Conservation (phyloP, 2,888 invertebrate species). For the Saturnia japonica region DNA sequence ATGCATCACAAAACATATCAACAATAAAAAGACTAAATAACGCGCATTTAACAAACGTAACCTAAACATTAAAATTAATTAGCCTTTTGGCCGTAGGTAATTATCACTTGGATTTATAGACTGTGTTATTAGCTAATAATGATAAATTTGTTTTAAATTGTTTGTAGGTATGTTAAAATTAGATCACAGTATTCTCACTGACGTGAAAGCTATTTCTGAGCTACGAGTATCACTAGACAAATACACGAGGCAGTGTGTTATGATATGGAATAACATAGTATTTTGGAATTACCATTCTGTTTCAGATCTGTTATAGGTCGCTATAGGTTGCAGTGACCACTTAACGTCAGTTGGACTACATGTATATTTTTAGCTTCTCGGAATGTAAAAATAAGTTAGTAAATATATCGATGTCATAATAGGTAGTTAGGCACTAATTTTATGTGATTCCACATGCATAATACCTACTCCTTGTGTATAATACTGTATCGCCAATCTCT, state of each 20-base stretch:
- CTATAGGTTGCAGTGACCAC: neutral
- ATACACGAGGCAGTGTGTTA: neutral
- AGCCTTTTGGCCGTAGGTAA: too few relatives aligned
- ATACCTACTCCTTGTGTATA: neutral
- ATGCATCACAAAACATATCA: neutral
- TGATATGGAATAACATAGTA: neutral
- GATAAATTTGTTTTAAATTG: neutral
- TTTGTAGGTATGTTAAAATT: neutral
- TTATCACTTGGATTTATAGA: too few relatives aligned
- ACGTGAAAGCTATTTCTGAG: neutral
- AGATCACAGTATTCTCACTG: neutral
- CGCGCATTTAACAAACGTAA: too few relatives aligned
- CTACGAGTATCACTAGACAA: neutral
- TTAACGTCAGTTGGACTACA: too few relatives aligned
- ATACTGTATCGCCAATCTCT: neutral
- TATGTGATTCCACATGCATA: neutral
- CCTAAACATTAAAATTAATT: too few relatives aligned
- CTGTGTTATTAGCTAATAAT: too few relatives aligned
- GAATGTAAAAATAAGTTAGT: too few relatives aligned
- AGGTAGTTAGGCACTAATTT: neutral
- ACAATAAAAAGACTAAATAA: too few relatives aligned
- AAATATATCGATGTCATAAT: neutral
- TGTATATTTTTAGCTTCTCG: too few relatives aligned
- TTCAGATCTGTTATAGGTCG: neutral
- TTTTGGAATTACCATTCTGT: neutral